phyloP scores from a whole-genome alignment of 1,140 invertebrate species.

The Ridgeia piscesae region DNA sequence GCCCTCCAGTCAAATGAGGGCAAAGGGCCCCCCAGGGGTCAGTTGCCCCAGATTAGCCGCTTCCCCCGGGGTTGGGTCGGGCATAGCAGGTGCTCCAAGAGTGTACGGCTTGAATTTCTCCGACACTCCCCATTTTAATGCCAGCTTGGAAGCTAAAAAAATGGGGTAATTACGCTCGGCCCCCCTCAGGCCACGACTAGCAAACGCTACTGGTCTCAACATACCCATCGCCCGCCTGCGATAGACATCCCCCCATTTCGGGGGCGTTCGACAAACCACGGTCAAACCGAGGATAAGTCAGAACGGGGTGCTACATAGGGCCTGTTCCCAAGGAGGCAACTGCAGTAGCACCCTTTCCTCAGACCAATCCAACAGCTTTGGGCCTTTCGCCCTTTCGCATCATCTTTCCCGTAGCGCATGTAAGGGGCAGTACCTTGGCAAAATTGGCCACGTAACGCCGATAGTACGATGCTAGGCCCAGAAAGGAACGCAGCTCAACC shows the following conservation, averaged over 20 bases:
- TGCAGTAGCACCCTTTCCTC: not conserved
- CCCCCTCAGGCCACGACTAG: slow-evolving; percentile 16
- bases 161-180: not conserved
- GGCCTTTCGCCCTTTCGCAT: too few species aligned
- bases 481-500: not conserved
- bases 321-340: not conserved
- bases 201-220: slow-evolving; percentile 9
- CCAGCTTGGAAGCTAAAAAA: not conserved
- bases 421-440: too few species aligned
- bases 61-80: not conserved
- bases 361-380: too few species aligned
- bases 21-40: not conserved
- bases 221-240: not conserved
- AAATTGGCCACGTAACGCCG: too few species aligned
- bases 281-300: not conserved
- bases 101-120: not conserved
- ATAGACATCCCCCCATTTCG: not conserved
- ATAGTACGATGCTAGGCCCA: too few species aligned
- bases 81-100: not conserved
- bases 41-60: not conserved
- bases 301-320: not conserved
- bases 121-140: not conserved
- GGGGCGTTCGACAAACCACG: not conserved
- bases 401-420: too few species aligned
- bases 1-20: slow-evolving; percentile 8